Evolutionary conservation across 2,113 vertebrate genomes (phyloP), one percentile per base, ranked within the genome.

Genomic region (Chlamydotis undulata): DNA sequence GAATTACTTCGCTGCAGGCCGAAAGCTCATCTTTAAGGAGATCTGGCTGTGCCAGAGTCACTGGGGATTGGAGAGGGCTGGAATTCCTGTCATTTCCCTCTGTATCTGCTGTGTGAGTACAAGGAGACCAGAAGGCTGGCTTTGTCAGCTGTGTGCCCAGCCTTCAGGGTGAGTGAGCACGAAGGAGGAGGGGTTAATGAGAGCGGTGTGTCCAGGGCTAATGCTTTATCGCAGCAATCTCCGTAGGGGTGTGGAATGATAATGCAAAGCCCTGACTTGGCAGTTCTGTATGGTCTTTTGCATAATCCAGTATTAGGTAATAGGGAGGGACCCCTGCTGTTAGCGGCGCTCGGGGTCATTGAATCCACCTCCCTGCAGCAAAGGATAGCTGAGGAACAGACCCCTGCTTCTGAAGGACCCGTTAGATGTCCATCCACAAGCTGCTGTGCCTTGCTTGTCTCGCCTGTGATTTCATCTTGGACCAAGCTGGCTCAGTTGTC

Each of bases 261-360:
- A 82, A 83, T 71, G 80, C 88, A 91, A 73, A 96, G 80, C 89
- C 88, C 94, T 95, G 95, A 95, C 83, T 78, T 76, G 80, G 90
- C 77, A 89, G 60, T 87, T 90, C 90, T 92, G 37, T 23, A 7
- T 49, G 43, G 37, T 71, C 39, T 81, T 88, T 90, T 94, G 76
- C 88, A 90, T 96, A 93, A 96, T 89, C 56, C 90, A 78, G 39
- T 23, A 45, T 93, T 95, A 93, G 83, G 35, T 35, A 25, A 21
- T 3, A 60, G 94, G 83, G 89, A 95, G 69, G 91, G 77, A 84
- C 53, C 77, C 69, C 83, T 83, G 90, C 86, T 89, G 31, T 92
- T 81, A 86, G 57, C 0, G 81, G 89, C 64, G 23, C 69, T 74
- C 26, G 0, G 80, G 22, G 80, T 71, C 69, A 25, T 1, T 23